Conservation (phyloP, 30 jellyfish, hydroid and myxozoan genomes). For the Chrysaora quinquecirrha region DNA sequence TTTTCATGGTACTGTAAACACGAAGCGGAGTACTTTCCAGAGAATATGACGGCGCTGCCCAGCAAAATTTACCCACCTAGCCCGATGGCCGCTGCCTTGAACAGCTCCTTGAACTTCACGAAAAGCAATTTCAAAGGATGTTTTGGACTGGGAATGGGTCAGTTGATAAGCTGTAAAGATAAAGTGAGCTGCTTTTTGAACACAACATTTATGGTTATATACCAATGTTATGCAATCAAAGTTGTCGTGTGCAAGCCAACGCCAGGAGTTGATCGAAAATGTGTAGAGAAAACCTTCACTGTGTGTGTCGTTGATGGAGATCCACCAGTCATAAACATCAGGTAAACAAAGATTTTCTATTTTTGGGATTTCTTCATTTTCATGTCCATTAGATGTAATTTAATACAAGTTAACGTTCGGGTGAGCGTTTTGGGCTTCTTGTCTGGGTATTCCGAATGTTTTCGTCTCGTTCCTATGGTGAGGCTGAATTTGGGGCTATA, state of each 20-base stretch:
- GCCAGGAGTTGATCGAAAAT: conserved; percentile 19
- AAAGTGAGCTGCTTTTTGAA: not conserved
- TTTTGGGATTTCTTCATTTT: not conserved
- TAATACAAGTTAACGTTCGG: too few species aligned
- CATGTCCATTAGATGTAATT: too few species aligned
- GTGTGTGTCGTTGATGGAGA: conserved; percentile 68
- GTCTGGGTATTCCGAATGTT: too few species aligned
- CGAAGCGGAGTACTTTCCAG: conserved; percentile 52
- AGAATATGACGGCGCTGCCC: conserved; percentile 14
- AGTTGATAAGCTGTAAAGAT: conserved; percentile 31
- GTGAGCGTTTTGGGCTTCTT: too few species aligned
- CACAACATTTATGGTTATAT: conserved; percentile 64
- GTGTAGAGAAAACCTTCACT: conserved; percentile 24
- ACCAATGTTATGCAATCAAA: conserved; percentile 36
- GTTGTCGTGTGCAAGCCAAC: conserved; percentile 21
- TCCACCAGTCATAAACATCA: conserved; percentile 69
- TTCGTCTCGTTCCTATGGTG: too few species aligned
- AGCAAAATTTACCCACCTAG: conserved; percentile 25
- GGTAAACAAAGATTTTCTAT: conserved; percentile 7
- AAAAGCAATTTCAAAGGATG: conserved; percentile 30
- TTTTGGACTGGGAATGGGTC: conserved; percentile 79
- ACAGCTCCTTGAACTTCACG: conserved; percentile 8
- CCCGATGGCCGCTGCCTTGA: conserved; percentile 36
- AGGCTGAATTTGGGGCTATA: too few species aligned
- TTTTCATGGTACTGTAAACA: conserved; percentile 67